Evolutionary conservation across 2,113 vertebrate genomes (phyloP), one percentile per base, ranked within the genome.

Genomic region (Recurvirostra avosetta): DNA sequence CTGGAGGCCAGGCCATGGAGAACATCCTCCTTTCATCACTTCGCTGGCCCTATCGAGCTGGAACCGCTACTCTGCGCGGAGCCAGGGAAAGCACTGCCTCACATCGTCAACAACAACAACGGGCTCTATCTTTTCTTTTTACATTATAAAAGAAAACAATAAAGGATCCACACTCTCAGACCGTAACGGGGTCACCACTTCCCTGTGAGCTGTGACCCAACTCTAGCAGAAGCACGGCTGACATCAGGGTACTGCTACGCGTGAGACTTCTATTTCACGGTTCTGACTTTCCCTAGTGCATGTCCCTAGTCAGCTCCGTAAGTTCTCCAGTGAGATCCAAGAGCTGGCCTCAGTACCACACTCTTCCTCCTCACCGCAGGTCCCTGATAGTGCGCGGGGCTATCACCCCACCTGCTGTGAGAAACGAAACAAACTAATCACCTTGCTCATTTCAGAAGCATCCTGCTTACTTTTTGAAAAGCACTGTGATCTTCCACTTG

Each of bases 351-450:
- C 38, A n/a, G 30, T 6, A 47, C 27, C 34, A 36, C 22, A 15
- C 27, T 62, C 30, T 7, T 55, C 53, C 22, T 50, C 67, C 53
- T 26, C 52, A 3, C 32, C 2, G 8, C 72, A 65, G 29, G 53
- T 41, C 68, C 56, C 55, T 1, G 11, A 5, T n/a, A 32, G 22
- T 2, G 0, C 6, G 1, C 1, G 1, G 40, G 47, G 47, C 34
- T 40, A 5, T 8, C 34, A 25, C 14, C 59, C 47, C 47, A n/a
- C 55, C 17, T 1, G 0, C 17, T 6, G 15, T 7, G 45, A 15
- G 29, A 26, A 81, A 62, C 0, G 1, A 11, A 40, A 26, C 17
- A 17, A 59, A 58, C 22, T 8, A 4, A 49, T 9, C 36, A 7
- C 40, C 75, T 11, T 11, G 30, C 61, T n/a, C 23, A 8, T 41